These are phyloP conservation scores for Brienomyrus longianalis DNA, from an alignment of 2,113 vertebrate species.

Conservation along the genomic window DNA sequence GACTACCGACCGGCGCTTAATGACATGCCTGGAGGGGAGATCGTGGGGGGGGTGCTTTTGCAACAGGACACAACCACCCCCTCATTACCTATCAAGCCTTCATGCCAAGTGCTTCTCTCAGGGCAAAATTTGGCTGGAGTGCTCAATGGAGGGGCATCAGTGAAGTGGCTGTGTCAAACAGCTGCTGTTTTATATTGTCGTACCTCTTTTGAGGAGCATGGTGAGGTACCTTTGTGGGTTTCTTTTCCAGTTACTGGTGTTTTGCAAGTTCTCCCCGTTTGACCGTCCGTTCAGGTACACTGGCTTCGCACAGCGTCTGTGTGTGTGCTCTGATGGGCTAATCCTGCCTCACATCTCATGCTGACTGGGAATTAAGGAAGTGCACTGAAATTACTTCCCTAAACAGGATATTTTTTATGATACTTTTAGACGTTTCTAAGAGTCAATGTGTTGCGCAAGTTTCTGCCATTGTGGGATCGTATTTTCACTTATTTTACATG, in stretches of 20 bases:
- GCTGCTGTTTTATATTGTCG: not conserved
- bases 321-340: not conserved
- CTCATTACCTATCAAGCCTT: not conserved
- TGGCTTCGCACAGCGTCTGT: not conserved
- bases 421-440: not conserved
- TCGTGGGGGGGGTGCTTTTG: not conserved
- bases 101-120: not conserved
- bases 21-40: conserved; percentile 8
- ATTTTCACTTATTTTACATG: not conserved
- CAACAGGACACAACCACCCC: not conserved
- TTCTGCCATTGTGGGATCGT: not conserved
- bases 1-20: not conserved
- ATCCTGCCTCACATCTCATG: not conserved
- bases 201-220: not conserved
- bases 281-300: not conserved
- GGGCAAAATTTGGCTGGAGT: not conserved
- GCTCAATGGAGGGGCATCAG: not conserved
- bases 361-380: not conserved
- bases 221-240: not conserved
- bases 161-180: not conserved
- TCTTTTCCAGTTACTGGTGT: not conserved
- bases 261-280: not conserved
- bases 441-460: not conserved
- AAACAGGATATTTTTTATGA: not conserved
- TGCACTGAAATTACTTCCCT: not conserved